Evolutionary conservation across 2,113 vertebrate species (phyloP), one percentile per base, ranked within the genome.

Genomic region (Tychaedon coryphoeus): DNA sequence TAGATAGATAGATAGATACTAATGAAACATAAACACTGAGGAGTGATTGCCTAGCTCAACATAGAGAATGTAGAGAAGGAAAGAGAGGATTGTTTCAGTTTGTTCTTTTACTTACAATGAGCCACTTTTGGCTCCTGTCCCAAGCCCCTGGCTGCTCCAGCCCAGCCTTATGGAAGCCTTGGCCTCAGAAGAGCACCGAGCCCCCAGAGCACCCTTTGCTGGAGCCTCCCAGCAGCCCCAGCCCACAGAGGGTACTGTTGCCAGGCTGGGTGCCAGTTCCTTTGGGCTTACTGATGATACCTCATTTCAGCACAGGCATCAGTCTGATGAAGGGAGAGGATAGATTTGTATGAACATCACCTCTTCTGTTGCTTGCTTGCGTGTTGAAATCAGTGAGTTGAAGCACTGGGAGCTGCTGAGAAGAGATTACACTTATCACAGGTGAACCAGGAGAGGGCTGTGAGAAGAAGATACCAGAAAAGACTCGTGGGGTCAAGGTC

Each of bases 401-500:
- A 93, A 94, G 89, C 81, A 70, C 2, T 61, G 83, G 90, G 72
- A 95, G 43, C 95, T 95, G 95, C 91, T 62, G 72, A 86, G 70
- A 57, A 88, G 86, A 95, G 95, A 97, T 97, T 97, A 93, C 48
- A 87, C 54, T 97, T 96, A 97, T 93, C 95, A 61, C 53, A 92
- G 93, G 92, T 96, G 83, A 95, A 88, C 80, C 94, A 92, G 85
- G 73, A 91, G 71, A 90, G 79, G 74, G 50, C 92, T 97, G 92
- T 5, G 5, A 95, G 61, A 62, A 91, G 57, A 81, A 96, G 91
- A 96, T 95, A 97, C 85, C 67, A 77, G 75, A 73, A 93, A 91
- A 87, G 58, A 71, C 74, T 96, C 45, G 13, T 77, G 45, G 54
- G 86, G 90, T 95, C 83, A 81, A 91, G 79, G 93, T 75, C 84